These are phyloP conservation scores for Drosophila kurseongensis DNA, from an alignment of 1,140 invertebrate genomes.

Conservation along the genomic window DNA sequence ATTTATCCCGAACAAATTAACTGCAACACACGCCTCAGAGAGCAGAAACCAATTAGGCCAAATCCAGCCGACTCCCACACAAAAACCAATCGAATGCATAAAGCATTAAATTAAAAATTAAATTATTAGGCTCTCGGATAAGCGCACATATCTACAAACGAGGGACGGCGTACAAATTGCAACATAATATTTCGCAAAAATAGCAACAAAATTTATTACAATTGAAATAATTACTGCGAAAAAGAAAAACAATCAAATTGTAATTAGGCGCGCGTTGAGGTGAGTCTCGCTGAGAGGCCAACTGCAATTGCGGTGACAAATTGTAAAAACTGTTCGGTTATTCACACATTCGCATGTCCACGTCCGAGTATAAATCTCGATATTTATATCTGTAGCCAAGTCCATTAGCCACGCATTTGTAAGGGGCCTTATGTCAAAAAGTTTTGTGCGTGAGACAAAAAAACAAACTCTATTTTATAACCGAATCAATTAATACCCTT, in stretches of 20 bases:
- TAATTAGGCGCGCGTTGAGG: conserved; percentile 58
- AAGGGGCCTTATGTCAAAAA: conserved; percentile 49
- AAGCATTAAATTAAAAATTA: conserved; percentile 57
- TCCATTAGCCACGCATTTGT: conserved; percentile 61
- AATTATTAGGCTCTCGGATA: conserved; percentile 52
- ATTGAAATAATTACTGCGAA: conserved; percentile 77
- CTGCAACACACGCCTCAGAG: conserved; percentile 35
- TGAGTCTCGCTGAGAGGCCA: conserved; percentile 9
- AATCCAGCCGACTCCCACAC: conserved; percentile 24
- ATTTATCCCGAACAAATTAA: conserved; percentile 43
- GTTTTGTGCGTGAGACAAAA: conserved; percentile 40
- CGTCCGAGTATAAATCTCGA: conserved; percentile 34
- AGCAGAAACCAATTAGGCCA: conserved; percentile 47
- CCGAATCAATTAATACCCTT: neutral
- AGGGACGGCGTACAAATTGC: conserved; percentile 52
- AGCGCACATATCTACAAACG: conserved; percentile 1
- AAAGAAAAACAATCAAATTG: conserved; percentile 79
- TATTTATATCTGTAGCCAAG: conserved; percentile 46
- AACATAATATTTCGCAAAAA: conserved; percentile 70
- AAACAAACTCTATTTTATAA: neutral
- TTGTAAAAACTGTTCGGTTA: conserved; percentile 41
- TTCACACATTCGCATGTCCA: conserved; percentile 24
- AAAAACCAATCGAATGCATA: conserved; percentile 22
- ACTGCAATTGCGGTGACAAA: conserved; percentile 43
- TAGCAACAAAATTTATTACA: conserved; percentile 72